Percentiles rank a stretch among this genome's conserved stretches.
Conservation (phyloP, 2,797 vertebrate species). For the Hoplostethus atlanticus region DNA sequence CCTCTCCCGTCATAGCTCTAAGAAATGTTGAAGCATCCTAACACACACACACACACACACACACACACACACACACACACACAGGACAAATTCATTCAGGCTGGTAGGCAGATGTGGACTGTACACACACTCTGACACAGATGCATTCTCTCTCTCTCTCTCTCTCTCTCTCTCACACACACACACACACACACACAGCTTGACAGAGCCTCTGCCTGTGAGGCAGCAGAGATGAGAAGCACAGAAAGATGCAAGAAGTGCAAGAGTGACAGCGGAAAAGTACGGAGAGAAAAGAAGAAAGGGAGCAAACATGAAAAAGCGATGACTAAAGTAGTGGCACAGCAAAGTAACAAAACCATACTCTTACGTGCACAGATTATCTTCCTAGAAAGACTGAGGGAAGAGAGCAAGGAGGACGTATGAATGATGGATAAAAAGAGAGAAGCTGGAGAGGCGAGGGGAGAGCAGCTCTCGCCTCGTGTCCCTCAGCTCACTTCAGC, state of each 20-base stretch:
- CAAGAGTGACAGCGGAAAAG: slow-evolving; percentile 61
- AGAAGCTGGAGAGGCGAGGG: slow-evolving; percentile 44
- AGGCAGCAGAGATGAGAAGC: slow-evolving; percentile 58
- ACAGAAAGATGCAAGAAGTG: slow-evolving; percentile 50
- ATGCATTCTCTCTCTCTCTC: slow-evolving; percentile 2
- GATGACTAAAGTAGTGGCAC: slow-evolving; percentile 43
- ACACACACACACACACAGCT: slow-evolving; percentile 10
- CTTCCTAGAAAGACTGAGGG: slow-evolving; percentile 40
- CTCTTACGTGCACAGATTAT: slow-evolving; percentile 29
- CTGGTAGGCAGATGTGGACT: neutral
- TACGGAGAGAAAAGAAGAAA: slow-evolving; percentile 11
- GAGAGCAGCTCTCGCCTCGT: slow-evolving; percentile 43
- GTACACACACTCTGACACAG: neutral
- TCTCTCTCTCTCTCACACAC: neutral
- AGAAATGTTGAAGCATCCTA: slow-evolving; percentile 16
- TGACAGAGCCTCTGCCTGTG: slow-evolving; percentile 53
- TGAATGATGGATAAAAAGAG: slow-evolving; percentile 30
- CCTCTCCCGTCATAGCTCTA: slow-evolving; percentile 18
- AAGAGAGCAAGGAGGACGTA: neutral
- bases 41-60: slow-evolving; percentile 16
- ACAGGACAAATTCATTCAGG: neutral
- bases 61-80: neutral
- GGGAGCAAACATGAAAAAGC: slow-evolving; percentile 52
- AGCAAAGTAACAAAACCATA: slow-evolving; percentile 48
- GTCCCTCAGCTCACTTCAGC: slow-evolving; percentile 43